phyloP scores from a whole-genome alignment of 2,888 invertebrate genomes.

The Mythimna loreyi region DNA sequence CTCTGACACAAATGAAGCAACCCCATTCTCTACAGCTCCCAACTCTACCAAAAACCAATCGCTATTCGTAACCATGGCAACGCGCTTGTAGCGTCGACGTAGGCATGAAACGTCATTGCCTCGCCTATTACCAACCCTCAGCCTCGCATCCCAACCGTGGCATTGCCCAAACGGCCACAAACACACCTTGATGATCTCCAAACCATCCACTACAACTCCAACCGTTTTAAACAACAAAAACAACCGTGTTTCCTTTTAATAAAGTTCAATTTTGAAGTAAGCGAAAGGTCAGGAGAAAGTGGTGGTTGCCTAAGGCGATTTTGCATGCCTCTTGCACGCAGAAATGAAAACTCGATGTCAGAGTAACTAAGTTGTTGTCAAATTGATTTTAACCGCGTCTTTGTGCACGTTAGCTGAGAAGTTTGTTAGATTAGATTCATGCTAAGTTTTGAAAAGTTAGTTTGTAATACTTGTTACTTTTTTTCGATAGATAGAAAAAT shows the following conservation, averaged over 20 bases:
- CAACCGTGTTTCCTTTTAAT: neutral
- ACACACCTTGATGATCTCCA: conserved; percentile 62
- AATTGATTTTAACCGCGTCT: conserved; percentile 69
- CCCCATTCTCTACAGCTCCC: neutral
- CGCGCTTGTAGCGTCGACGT: conserved; percentile 36
- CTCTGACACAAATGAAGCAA: conserved; percentile 8
- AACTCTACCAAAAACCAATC: conserved; percentile 53
- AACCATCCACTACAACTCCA: conserved; percentile 28
- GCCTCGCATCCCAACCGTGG: conserved; percentile 47
- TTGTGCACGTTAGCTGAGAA: conserved; percentile 51
- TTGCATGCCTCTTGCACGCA: conserved; percentile 77
- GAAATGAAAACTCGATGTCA: conserved; percentile 79
- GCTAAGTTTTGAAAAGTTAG: neutral
- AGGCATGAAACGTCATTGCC: conserved; percentile 70
- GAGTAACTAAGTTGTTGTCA: conserved; percentile 72
- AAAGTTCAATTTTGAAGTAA: conserved; percentile 30
- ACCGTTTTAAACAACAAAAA: neutral
- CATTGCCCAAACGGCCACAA: conserved; percentile 63
- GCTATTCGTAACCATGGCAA: conserved; percentile 55
- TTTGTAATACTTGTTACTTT: too few relatives aligned
- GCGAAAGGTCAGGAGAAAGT: conserved; percentile 45
- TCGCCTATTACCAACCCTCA: conserved; percentile 74
- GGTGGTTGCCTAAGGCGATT: conserved; percentile 72
- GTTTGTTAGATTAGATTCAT: conserved; percentile 47
- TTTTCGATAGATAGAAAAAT: too few relatives aligned